A percentile compares a stretch with the other conserved stretches of the same genome.
Conservation (phyloP, 2,888 invertebrate species). For the Pherbina coryleti region DNA sequence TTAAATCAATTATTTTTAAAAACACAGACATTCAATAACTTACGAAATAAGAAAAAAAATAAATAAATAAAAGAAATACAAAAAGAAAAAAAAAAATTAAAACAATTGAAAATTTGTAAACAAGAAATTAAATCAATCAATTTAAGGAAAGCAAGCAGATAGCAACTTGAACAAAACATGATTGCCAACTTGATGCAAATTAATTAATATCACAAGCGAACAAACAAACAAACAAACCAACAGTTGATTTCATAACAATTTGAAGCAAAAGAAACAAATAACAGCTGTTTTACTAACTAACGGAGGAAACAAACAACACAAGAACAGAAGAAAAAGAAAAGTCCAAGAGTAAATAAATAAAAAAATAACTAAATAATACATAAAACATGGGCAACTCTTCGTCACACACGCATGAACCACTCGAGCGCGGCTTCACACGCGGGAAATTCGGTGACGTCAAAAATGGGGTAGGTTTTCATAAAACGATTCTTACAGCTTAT, state of each 20-base stretch:
- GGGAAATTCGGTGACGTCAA: constrained; percentile 70
- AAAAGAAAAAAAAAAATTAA: not conserved
- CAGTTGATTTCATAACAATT: no score
- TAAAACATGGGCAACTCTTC: constrained; percentile 84
- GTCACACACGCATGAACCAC: constrained; percentile 84
- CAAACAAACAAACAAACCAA: no score
- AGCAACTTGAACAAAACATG: not conserved
- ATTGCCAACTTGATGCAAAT: not conserved
- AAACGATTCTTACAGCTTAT: not conserved
- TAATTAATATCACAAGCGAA: not conserved
- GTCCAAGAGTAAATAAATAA: not conserved
- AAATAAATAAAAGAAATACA: not conserved
- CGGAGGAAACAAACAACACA: not conserved
- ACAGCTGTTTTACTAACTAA: not conserved
- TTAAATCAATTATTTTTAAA: constrained; percentile 8
- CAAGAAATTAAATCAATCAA: constrained; percentile 11
- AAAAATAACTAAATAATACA: constrained; percentile 15
- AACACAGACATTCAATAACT: not conserved
- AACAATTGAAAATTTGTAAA: constrained; percentile 4
- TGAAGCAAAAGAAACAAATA: constrained; percentile 4
- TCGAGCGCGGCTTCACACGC: constrained; percentile 76
- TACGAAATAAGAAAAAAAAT: not conserved
- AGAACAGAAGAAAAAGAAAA: constrained; percentile 34
- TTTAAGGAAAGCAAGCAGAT: not conserved
- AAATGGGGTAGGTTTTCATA: constrained; percentile 68